These are phyloP conservation scores for Orthosia gracilis DNA, from an alignment of 2,888 invertebrate species.

Conservation along the genomic window DNA sequence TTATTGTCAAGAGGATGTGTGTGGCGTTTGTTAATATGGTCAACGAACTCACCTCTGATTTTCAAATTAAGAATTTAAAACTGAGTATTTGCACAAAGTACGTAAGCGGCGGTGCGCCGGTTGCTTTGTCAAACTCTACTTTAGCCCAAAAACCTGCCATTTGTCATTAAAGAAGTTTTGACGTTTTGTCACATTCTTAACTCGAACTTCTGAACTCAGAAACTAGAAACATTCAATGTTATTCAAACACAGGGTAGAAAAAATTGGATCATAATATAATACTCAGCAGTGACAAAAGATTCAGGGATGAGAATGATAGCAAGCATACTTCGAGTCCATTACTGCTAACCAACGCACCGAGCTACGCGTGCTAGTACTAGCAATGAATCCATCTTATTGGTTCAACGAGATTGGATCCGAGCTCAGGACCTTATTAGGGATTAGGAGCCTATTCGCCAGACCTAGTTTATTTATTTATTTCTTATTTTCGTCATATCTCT, in stretches of 20 bases:
- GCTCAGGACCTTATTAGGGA: conserved; percentile 53
- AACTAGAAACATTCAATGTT: not conserved
- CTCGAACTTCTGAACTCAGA: no score
- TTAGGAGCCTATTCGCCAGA: conserved; percentile 44
- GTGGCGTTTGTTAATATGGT: not conserved
- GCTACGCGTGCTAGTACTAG: conserved; percentile 27
- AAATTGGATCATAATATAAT: not conserved
- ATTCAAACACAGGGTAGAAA: not conserved
- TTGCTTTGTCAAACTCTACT: no score
- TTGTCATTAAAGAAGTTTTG: no score
- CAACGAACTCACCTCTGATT: no score
- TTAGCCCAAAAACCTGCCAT: no score
- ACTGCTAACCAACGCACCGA: conserved; percentile 20
- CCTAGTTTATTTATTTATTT: conserved; percentile 49
- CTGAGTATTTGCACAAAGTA: no score
- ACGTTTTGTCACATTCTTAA: no score
- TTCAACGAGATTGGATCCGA: conserved; percentile 49
- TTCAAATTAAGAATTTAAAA: no score
- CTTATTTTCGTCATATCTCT: conserved; percentile 26
- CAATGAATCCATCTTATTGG: conserved; percentile 45
- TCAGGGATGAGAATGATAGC: conserved; percentile 9
- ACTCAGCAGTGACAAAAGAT: not conserved
- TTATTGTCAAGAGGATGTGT: not conserved
- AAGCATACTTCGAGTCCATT: conserved; percentile 3
- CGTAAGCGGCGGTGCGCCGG: no score